Evolutionary conservation across 2,888 invertebrate species (phyloP).

Genomic region (Limnephilus auricula): DNA sequence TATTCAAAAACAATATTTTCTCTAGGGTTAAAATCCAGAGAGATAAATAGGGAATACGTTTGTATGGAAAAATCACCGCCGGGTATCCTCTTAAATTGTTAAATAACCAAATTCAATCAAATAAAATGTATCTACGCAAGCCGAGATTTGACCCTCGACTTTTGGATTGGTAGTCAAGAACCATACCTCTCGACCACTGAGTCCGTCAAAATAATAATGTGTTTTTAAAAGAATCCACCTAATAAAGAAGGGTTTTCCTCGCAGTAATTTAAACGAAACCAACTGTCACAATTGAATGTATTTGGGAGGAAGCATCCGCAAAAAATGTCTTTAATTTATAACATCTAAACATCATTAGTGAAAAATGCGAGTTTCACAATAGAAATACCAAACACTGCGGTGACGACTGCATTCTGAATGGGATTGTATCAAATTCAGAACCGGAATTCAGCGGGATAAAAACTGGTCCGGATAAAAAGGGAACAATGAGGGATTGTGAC

Average conservation of each 20-base stretch:
- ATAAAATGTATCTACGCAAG: too few species aligned
- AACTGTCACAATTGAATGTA: neutral
- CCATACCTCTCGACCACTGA: too few species aligned
- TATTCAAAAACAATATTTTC: too few species aligned
- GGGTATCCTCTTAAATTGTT: too few species aligned
- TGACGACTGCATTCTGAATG: conserved; percentile 15
- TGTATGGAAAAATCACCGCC: too few species aligned
- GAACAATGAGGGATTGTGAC: neutral
- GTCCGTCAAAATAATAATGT: too few species aligned
- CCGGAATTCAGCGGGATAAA: conserved; percentile 8
- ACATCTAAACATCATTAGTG: neutral
- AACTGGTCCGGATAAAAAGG: conserved; percentile 25
- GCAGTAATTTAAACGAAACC: neutral
- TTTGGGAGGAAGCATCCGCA: neutral
- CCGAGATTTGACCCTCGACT: too few species aligned
- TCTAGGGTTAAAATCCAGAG: too few species aligned
- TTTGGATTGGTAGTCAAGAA: too few species aligned
- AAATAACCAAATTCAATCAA: too few species aligned
- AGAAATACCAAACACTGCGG: neutral
- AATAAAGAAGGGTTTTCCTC: neutral
- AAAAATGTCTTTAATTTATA: neutral
- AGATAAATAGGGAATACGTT: too few species aligned
- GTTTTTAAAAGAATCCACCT: neutral
- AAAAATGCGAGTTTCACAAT: neutral
- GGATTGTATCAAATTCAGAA: neutral